phyloP scores from a whole-genome alignment of 2,113 vertebrate genomes.

The Potamarius usumacintae region DNA sequence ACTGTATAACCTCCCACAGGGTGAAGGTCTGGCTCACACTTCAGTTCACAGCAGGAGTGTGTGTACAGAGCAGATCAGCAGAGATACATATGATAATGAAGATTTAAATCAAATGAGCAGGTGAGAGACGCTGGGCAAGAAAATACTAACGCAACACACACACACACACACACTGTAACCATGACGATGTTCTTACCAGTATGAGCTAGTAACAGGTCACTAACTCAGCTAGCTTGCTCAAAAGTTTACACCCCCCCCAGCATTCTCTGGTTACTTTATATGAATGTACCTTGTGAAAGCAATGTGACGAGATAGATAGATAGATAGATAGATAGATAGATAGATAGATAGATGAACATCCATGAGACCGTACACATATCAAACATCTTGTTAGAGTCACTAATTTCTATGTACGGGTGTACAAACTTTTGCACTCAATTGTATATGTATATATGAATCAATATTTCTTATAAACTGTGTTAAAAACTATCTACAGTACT shows the following conservation, averaged over 20 bases:
- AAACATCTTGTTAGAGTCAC: neutral
- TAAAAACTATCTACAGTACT: neutral
- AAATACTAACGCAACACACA: neutral
- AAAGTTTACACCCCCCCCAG: neutral
- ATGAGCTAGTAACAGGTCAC: neutral
- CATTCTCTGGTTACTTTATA: neutral
- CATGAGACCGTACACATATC: neutral
- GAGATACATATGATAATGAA: constrained; percentile 31
- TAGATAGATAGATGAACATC: neutral
- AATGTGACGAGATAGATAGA: neutral
- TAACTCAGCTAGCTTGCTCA: neutral
- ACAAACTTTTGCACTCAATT: neutral
- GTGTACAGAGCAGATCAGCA: constrained; percentile 51
- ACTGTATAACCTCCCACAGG: neutral
- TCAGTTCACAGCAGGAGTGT: constrained; percentile 38
- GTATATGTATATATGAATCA: neutral
- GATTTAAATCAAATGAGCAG: neutral
- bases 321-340: neutral
- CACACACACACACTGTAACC: neutral
- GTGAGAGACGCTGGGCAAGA: neutral
- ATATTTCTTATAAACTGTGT: neutral
- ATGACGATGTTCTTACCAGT: neutral
- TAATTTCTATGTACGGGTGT: neutral
- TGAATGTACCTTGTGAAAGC: neutral
- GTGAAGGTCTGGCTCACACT: constrained; percentile 7